A percentile compares a stretch with the other conserved stretches of the same genome.
Evolutionary conservation across 2,113 vertebrate species (phyloP).

Genomic region (Rostratula benghalensis): DNA sequence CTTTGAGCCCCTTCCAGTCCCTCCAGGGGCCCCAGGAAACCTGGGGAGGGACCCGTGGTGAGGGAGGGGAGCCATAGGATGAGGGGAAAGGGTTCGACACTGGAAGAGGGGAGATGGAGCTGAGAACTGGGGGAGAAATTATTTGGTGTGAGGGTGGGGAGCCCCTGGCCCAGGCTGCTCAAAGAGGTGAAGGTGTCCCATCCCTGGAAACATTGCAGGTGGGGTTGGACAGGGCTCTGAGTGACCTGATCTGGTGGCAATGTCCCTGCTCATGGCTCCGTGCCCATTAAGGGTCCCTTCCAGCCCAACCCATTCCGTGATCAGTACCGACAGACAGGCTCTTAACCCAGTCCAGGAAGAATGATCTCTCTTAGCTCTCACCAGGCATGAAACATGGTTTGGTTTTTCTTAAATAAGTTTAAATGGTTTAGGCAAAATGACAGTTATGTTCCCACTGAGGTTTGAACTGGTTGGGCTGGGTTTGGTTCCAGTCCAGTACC

Average conservation of each 20-base stretch:
- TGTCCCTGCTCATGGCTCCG: background rate
- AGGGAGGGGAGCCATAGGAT: background rate
- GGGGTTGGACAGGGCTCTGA: background rate
- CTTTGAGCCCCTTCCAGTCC: background rate
- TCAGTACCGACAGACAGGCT: background rate
- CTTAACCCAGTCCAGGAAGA: background rate
- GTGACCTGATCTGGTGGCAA: background rate
- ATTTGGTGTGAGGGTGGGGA: background rate
- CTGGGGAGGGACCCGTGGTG: background rate
- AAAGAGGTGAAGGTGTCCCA: background rate
- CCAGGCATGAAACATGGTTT: background rate
- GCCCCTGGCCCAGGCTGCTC: background rate
- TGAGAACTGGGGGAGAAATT: background rate
- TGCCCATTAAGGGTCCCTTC: background rate
- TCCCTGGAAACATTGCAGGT: background rate
- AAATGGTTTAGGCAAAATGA: background rate
- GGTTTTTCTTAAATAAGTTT: background rate
- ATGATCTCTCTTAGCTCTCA: background rate
- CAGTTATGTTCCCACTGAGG: background rate
- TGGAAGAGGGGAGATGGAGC: background rate
- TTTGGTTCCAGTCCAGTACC: background rate
- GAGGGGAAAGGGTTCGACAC: background rate
- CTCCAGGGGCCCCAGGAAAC: background rate
- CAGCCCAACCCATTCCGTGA: background rate
- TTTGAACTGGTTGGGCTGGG: background rate